Evolutionary conservation across 2,888 invertebrate genomes (phyloP), one percentile per base, ranked within the genome.

Genomic region (Lasiommata megera): DNA sequence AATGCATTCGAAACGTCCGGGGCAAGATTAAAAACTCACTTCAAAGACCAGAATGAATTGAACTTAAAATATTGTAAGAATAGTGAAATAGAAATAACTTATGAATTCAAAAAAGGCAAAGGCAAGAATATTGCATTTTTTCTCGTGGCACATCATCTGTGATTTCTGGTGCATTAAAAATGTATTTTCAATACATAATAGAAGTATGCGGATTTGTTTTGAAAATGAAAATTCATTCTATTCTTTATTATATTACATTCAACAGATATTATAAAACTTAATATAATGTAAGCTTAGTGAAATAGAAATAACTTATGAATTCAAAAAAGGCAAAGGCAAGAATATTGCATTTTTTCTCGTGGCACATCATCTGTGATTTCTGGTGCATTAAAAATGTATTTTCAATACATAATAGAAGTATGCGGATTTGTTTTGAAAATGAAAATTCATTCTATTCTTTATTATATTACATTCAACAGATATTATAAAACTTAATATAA

Each of bases 21-120:
- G 58, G 43, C 61, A 44, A 69, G 68, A 69, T 69, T 70, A 68
- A 68, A 62, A 67, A 66, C 62, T 46, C 65, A 51, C 43, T 56
- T 53, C 56, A 60, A 60, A 58, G 36, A 34, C 12, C 55, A 48
- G 54, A 29, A 54, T 58, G 41, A 51, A 41, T 48, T 56, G 47
- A 51, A 18, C 51, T 52, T 9, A 48, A 50, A 38, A 44, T 44
- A 51, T 52, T 57, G 28, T 37, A 41, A 34, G 12, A 29, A 44
- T 44, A 29, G 29, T 28, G 9, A 44, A 44, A 44, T 18, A 14
- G 44, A 41, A n/a, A 34, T 34, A 34, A 34, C 9, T 18, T 41
- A 38, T 38, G 16, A 16, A 14, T 16, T 38, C 16, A 16, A 6
- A 38, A 16, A 38, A n/a, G 14, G 12, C 12, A 11, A n/a, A n/a